phyloP scores from a whole-genome alignment of 1,140 invertebrate genomes.

The Tetramorium simillimum region DNA sequence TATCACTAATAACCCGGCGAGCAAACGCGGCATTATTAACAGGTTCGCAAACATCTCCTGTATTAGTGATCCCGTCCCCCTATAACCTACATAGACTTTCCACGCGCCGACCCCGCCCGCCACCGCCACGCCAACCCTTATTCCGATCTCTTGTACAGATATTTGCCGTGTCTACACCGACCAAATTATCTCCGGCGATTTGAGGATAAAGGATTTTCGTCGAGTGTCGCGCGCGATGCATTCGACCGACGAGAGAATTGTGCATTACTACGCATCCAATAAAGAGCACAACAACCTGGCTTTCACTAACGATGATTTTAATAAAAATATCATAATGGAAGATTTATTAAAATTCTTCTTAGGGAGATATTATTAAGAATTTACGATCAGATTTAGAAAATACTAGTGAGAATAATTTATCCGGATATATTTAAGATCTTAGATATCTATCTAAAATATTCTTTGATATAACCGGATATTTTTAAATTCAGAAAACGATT shows the following conservation, averaged over 20 bases:
- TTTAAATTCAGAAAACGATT: not conserved
- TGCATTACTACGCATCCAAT: conserved; percentile 37
- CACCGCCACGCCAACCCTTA: conserved; percentile 73
- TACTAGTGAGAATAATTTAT: not conserved
- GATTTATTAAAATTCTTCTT: not conserved
- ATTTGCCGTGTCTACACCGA: conserved; percentile 81
- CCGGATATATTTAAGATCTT: not conserved
- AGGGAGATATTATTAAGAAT: not conserved
- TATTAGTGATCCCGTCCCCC: conserved; percentile 81
- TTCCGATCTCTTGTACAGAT: conserved; percentile 83
- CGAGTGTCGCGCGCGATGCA: conserved; percentile 36
- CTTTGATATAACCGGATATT: not conserved
- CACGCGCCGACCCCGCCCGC: conserved; percentile 63
- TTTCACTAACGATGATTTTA: not conserved
- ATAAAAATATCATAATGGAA: not conserved
- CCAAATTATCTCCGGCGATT: conserved; percentile 81
- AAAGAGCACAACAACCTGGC: not conserved
- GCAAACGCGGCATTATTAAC: conserved; percentile 83
- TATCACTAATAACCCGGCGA: conserved; percentile 82
- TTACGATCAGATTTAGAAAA: not conserved
- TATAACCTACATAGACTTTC: conserved; percentile 79
- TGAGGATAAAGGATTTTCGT: conserved; percentile 81
- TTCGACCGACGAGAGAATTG: conserved; percentile 43
- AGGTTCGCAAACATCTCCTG: conserved; percentile 82
- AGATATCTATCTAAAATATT: not conserved